phyloP scores from a whole-genome alignment of 2,113 vertebrate genomes.

The Ursus arctos region DNA sequence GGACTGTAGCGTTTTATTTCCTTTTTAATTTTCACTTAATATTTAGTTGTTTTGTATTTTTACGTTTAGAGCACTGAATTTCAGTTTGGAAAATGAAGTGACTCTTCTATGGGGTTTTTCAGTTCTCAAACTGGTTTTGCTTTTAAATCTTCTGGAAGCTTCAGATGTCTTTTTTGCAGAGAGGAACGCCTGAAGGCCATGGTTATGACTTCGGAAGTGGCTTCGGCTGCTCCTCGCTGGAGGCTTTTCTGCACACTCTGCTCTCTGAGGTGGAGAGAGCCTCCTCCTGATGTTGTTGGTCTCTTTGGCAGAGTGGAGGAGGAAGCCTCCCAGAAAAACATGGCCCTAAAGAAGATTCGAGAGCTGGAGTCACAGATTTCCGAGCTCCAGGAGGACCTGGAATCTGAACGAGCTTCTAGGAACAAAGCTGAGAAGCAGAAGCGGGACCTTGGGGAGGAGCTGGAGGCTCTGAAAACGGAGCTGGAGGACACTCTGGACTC shows the following conservation, averaged over 20 bases:
- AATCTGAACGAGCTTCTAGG: conserved; percentile 94
- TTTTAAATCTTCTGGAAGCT: background rate
- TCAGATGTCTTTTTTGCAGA: background rate
- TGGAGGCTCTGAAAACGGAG: conserved; percentile 98
- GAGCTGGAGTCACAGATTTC: conserved; percentile 97
- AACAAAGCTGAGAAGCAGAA: conserved; percentile 98
- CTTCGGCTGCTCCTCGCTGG: background rate
- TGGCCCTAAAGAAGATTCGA: conserved; percentile 97
- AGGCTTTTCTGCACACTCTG: background rate
- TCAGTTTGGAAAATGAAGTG: background rate
- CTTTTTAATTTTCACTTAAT: background rate
- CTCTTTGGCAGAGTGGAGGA: conserved; percentile 94
- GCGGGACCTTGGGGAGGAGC: conserved; percentile 97
- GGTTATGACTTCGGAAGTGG: background rate
- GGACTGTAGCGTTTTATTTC: background rate
- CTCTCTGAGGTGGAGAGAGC: background rate
- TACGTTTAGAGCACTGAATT: background rate
- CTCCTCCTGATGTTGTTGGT: conserved; percentile 35
- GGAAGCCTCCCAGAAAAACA: conserved; percentile 96
- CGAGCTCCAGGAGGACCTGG: conserved; percentile 97
- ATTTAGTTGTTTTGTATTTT: background rate
- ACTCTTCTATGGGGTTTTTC: background rate
- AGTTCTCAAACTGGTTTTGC: background rate
- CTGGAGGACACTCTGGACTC: conserved; percentile 97
- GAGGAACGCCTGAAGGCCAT: background rate